A percentile compares a stretch with the other conserved stretches of the same genome.
phyloP scores from a whole-genome alignment of 2,113 vertebrate species.

The Bubalus kerabau region DNA sequence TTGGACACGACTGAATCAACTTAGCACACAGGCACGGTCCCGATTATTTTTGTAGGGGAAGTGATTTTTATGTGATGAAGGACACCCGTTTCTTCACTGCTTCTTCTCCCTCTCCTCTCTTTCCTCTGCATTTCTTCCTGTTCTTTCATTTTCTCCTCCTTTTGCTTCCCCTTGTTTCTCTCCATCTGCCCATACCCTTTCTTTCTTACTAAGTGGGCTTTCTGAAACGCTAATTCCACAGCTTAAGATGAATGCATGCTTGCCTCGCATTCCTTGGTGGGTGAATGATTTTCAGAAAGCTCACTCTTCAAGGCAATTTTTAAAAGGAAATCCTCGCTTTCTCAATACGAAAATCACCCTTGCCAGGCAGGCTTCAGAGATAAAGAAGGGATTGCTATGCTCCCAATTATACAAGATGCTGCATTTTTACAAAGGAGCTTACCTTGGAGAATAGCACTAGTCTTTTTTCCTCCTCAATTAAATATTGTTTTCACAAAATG shows the following conservation, averaged over 20 bases:
- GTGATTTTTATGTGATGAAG: background rate
- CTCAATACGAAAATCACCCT: background rate
- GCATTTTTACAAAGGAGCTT: background rate
- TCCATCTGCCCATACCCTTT: background rate
- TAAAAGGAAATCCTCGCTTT: slow-evolving; percentile 16
- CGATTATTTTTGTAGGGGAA: background rate
- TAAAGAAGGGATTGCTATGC: background rate
- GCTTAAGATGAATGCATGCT: background rate
- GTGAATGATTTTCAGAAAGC: slow-evolving; percentile 6
- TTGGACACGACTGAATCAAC: background rate
- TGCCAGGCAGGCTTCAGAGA: background rate
- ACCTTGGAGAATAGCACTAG: background rate
- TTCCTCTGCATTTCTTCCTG: background rate
- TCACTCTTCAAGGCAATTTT: background rate
- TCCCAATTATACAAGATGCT: background rate
- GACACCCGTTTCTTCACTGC: accelerated
- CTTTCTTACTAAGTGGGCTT: background rate
- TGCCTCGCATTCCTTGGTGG: background rate
- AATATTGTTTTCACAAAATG: background rate
- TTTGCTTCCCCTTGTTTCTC: background rate
- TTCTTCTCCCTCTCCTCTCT: background rate
- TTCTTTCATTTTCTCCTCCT: background rate
- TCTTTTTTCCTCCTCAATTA: background rate
- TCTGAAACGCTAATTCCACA: background rate
- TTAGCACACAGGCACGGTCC: background rate